Conservation (phyloP, 2,797 vertebrate species). For the Onychomys torridus region DNA sequence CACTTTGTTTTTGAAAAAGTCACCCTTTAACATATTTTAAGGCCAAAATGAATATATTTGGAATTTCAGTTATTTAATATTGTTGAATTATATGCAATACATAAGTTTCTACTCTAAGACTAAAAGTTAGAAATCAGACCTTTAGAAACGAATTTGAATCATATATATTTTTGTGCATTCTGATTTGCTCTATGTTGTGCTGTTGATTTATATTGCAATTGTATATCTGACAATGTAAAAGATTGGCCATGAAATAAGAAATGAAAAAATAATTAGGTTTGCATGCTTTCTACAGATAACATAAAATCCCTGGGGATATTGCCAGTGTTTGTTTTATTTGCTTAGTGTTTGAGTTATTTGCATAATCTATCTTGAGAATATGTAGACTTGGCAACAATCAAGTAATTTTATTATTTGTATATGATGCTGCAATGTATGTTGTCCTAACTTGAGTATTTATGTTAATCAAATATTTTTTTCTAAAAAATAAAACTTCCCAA, state of each 20-base stretch:
- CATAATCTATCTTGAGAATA: constrained; percentile 37
- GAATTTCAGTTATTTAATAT: neutral
- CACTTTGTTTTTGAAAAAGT: neutral
- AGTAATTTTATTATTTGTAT: constrained; percentile 55
- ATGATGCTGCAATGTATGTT: neutral
- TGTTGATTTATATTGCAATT: constrained; percentile 56
- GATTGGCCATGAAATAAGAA: constrained; percentile 19
- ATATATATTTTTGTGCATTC: constrained; percentile 17
- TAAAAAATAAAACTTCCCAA: neutral
- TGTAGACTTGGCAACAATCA: constrained; percentile 50
- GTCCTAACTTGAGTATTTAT: neutral
- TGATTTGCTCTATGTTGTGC: constrained; percentile 40
- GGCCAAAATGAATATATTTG: neutral
- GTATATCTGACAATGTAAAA: constrained; percentile 46
- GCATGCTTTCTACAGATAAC: constrained; percentile 26
- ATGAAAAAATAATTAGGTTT: constrained; percentile 62
- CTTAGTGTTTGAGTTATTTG: constrained; percentile 48
- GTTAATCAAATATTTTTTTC: neutral
- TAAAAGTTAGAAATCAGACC: neutral
- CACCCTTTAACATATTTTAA: neutral
- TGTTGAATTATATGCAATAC: neutral
- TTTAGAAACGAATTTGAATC: constrained; percentile 16
- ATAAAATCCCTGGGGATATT: constrained; percentile 58
- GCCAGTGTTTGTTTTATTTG: constrained; percentile 52
- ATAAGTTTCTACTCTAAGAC: neutral